Base-by-base conservation (phyloP, 2,113 vertebrate genomes). In the Dolichallabes microphthalmus region DNA sequence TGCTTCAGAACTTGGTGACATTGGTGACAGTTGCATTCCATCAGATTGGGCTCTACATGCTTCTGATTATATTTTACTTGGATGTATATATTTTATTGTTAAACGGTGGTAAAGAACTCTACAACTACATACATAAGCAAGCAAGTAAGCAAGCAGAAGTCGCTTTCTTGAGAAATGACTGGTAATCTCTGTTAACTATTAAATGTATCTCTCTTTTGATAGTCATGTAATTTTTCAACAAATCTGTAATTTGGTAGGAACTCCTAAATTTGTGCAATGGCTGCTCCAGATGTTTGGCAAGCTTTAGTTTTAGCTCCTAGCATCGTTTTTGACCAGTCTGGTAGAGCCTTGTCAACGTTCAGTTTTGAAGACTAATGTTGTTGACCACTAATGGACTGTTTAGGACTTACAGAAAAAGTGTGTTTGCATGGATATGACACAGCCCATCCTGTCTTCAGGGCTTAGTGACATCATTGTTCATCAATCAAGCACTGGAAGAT, bases 251-350 rank as follows among this genome's bases (percentile, higher is more conserved):
- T 63, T 63, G 58, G 60, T 50, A 64, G 2, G 17, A 39, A 64
- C 2, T 22, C 20, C 58, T 64, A 63, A 14, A 64, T 64, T 80
- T 80, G 78, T 45, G 78, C 78, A 15, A 19, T 0, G 8, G 13
- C 78, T 80, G 22, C 60, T 45, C 17, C 58, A 80, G 78, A 80
- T 80, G 78, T 45, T 80, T 80, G 57, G 11, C 35, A 22, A 80
- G 78, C 52, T 82, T 52, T 39, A 45, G 52, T 39, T 45, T 45
- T 8, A 45, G 45, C 22, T 58, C n/a, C 13, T 80, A n/a, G 58
- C 35, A 64, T 61, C 11, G n/a, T 58, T 76, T 76, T 76, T 53
- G 39, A 15, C 4, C 7, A 12, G 74, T 76, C 77, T 79, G 77
- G 19, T 80, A 60, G 30, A 60, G 12, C 77, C 19, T 2, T n/a